Evolutionary conservation across 2,888 invertebrate genomes (phyloP), one percentile per base, ranked within the genome.

Genomic region (Coleophora deauratella): DNA sequence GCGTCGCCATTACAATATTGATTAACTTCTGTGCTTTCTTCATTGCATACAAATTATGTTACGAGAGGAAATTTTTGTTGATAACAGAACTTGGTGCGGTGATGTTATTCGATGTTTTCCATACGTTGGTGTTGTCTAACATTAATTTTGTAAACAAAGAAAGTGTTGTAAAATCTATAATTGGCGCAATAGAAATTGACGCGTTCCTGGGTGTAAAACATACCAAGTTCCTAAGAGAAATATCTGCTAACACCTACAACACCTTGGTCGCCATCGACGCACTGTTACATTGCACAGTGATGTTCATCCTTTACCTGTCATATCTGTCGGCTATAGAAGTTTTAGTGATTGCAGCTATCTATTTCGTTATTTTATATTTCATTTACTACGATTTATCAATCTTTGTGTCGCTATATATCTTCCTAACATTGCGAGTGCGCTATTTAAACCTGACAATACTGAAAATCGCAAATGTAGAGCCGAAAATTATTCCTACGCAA

Each of bases 401-500:
- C 28, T 52, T 62, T 3, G 11, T 67, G 2, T 51, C 52, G 3
- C 49, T 56, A 11, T 60, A 45, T 34, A 49, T 52, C 1, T 66
- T 62, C 30, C 37, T 72, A 6, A 55, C 59, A 2, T 42, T 67
- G 30, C 61, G 80, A 49, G 51, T 58, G n/a, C 59, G 65, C 15
- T 79, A 70, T 31, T 41, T 81, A 3, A 81, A 80, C 41, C 56
- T 73, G 0, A 66, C 75, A 12, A 49, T 81, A 34, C 59, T 74
- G 41, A 77, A 73, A 50, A 42, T 53, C 1, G 62, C 64, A 1
- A 53, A 66, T 0, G 53, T 76, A 32, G 62, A 72, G 10, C 41
- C 58, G 3, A 51, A 64, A 2, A 66, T 70, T 38, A 52, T 80
- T 34, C 68, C 72, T 0, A 57, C 62, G n/a, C 57, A 66, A 42